A percentile compares a stretch with the other conserved stretches of the same genome.
Conservation (phyloP, 2,888 invertebrate genomes). For the Pseudoips prasinana region DNA sequence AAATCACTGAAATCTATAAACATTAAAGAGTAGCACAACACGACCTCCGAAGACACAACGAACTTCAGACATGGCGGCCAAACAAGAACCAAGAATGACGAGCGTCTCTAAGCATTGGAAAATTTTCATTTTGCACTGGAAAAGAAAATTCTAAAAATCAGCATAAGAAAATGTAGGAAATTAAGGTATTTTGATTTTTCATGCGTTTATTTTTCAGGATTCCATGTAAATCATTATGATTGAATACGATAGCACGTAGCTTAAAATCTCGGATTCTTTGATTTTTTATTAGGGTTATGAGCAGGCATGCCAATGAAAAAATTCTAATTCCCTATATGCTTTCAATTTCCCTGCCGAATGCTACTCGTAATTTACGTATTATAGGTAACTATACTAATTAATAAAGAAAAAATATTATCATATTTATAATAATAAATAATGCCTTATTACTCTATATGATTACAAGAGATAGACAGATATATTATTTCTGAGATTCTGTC, state of each 20-base stretch:
- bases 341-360: no score
- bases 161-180: constrained; percentile 59
- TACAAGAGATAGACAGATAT: no score
- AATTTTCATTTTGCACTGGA: constrained; percentile 65
- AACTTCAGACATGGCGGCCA: constrained; percentile 82
- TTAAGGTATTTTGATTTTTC: constrained; percentile 61
- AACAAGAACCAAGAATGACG: constrained; percentile 69
- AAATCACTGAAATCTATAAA: constrained; percentile 71
- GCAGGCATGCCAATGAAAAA: constrained; percentile 16
- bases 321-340: neutral
- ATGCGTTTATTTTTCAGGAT: constrained; percentile 61
- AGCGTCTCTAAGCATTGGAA: constrained; percentile 66
- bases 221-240: constrained; percentile 42
- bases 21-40: constrained; percentile 79
- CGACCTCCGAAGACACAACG: constrained; percentile 77
- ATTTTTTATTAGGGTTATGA: constrained; percentile 10
- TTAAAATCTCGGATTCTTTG: constrained; percentile 20
- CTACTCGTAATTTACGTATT: no score
- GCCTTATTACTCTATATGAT: no score
- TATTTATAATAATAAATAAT: no score
- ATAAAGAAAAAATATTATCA: no score
- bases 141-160: constrained; percentile 72
- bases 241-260: constrained; percentile 37
- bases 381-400: no score
- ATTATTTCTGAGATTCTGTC: no score